Percentiles rank a stretch among this genome's conserved stretches.
Evolutionary conservation across 2,113 vertebrate genomes (phyloP).

Genomic region (Lutjanus erythropterus): DNA sequence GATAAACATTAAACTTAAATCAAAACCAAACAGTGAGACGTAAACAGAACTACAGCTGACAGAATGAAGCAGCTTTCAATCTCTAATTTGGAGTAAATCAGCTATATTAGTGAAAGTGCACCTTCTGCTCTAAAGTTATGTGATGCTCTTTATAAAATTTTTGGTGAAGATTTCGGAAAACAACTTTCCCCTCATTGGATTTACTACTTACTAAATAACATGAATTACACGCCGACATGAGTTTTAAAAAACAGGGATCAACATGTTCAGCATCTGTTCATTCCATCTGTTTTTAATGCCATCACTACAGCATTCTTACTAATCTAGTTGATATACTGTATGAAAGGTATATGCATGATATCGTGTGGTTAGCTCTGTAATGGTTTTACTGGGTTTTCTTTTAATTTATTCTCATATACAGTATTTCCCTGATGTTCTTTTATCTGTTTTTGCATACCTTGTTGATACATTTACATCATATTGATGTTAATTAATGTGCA

Average conservation of each 20-base stretch:
- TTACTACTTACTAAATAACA: too few relatives aligned
- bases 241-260: too few relatives aligned
- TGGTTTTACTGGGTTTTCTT: not conserved
- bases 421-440: not conserved
- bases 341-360: too few relatives aligned
- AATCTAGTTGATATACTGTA: not conserved
- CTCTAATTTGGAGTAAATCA: not conserved
- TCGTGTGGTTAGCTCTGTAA: not conserved
- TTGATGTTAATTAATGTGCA: not conserved
- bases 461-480: not conserved
- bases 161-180: too few relatives aligned
- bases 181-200: too few relatives aligned
- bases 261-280: not conserved
- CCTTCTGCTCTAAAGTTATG: too few relatives aligned
- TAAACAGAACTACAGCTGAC: not conserved
- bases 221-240: too few relatives aligned
- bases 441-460: not conserved
- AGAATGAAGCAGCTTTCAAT: not conserved
- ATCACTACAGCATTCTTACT: not conserved
- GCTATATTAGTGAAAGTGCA: too few relatives aligned
- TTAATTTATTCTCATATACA: not conserved
- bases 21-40: too few relatives aligned
- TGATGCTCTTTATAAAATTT: too few relatives aligned
- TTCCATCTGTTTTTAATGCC: not conserved
- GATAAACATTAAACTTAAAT: not conserved